Base-by-base conservation (phyloP, 2,888 invertebrate genomes). In the Heliconius ismenius region DNA sequence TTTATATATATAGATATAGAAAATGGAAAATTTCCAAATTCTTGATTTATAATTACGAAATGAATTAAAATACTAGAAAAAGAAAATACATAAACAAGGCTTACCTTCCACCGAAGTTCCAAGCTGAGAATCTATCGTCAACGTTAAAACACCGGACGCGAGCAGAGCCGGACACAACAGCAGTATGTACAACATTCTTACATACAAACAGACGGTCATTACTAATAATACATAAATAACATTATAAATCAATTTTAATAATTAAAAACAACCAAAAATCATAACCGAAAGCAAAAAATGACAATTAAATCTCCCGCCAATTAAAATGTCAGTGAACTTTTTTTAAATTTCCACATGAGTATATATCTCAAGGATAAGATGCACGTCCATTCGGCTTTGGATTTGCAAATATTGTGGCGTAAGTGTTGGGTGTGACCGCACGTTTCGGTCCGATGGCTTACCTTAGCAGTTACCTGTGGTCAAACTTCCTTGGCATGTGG, bases 61-160 rank as follows among this genome's bases (percentile, higher is more conserved):
- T 21, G 7, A 21, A 49, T 4, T 2, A 43, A 43, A 15, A 49
- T 49, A 21, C 18, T 7, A 49, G 11, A n/a, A 32, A 21, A 1
- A 76, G 11, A 58, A 15, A 49, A 54, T 24, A 24, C 24, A 28
- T 24, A 64, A 62, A n/a, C 32, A 69, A 60, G 24, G 73, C 87
- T 89, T 84, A 93, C 94, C 94, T 90, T 94, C 94, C 75, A 92
- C 83, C 3, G 94, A 93, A 60, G 94, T 94, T 58, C 94, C 93
- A 74, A 94, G 87, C 76, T 92, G 90, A 0, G 93, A 90, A 80
- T 94, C 93, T 26, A 94, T 93, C 9, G 93, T 92, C 62, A 94
- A 75, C 0, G 93, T 93, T 79, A 91, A 89, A 13, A 91, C 93
- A 6, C 86, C 90, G 24, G 88, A 90, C 3, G 86, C 92, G 39